Base-by-base conservation (phyloP, 2,113 vertebrate species). In the Fregetta grallaria region DNA sequence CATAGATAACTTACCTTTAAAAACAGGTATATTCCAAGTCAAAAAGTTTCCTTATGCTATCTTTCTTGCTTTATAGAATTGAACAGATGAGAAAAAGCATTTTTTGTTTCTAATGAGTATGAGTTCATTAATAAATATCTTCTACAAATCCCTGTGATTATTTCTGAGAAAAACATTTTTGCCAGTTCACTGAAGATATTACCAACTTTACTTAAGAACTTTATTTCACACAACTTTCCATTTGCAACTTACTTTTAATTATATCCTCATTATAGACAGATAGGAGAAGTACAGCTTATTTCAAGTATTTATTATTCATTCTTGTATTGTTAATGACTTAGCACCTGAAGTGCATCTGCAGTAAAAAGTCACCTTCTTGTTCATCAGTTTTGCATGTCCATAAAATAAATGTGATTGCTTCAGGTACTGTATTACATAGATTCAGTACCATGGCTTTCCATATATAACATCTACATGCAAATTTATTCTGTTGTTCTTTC, bases 251-350 rank as follows among this genome's bases (percentile, higher is more conserved):
- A 77, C 82, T 96, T 95, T 97, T 97, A 97, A 97, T 98, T 98
- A 96, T 96, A 94, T 85, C 96, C 96, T 98, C 95, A 96, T 96
- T 97, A 98, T 90, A 84, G 82, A 96, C 44, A 91, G 95, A 95
- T 97, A 96, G 62, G 91, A 97, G 97, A 97, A 97, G 73, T 74
- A 89, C 53, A 85, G 78, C 26, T 94, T 96, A 95, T 95, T 96
- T 97, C 93, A 97, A 97, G 86, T 94, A 96, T 97, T 97, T 97
- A 94, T 97, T 97, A 97, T 97, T 97, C 89, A 91, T 95, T 95
- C 81, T 90, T 95, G 67, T 90, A 91, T 96, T 95, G 91, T 94
- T 98, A 97, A 97, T 97, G 92, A 98, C 96, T 94, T 92, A 97
- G 93, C 95, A 71, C 74, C 94, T 96, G 88, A 94, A 98, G 95